Base-by-base conservation (phyloP, 2,113 vertebrate species). In the Globicephala melas region DNA sequence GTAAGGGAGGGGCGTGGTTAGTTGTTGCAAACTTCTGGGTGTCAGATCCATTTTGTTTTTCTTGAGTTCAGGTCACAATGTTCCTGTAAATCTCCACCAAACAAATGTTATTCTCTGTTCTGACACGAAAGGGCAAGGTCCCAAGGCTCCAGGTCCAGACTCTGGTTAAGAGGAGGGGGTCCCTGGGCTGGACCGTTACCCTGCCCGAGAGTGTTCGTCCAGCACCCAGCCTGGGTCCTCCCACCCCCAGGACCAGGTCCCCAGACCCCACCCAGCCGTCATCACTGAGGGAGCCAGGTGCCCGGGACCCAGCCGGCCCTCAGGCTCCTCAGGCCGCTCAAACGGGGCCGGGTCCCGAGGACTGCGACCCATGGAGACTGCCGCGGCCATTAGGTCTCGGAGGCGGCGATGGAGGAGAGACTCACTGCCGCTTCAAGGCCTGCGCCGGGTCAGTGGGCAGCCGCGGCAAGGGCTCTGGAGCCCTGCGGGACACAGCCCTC, bases 21-120 rank as follows among this genome's bases (percentile, higher is more conserved):
- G 65, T 33, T n/a, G 33, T 68, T n/a, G 13, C 33, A n/a, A 68
- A n/a, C 65, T 17, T 28, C 62, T 63, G 33, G 60, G 15, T 68
- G 33, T n/a, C 65, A 68, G 33, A 68, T 33, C 31, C 65, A 47
- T 47, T 68, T 68, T 68, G 63, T 65, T 65, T 28, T 67, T 41
- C 41, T 41, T 18, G 33, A n/a, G 65, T 33, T 68, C 33, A n/a
- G 65, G 65, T 68, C 65, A 68, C 33, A 8, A n/a, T 18, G 47
- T 77, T n/a, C 47, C 74, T n/a, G 47, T 21, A 77, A 77, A 77
- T 11, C 28, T 77, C 31, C 31, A 2, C 74, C 74, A 53, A 53
- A 50, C 50, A 77, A 77, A 77, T n/a, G 33, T 31, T 50, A 77
- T 77, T 53, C 74, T 77, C 74, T 53, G 74, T 77, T 77, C 47